Evolutionary conservation across 2,888 invertebrate genomes (phyloP).

Genomic region (Brachyopa scutellaris): DNA sequence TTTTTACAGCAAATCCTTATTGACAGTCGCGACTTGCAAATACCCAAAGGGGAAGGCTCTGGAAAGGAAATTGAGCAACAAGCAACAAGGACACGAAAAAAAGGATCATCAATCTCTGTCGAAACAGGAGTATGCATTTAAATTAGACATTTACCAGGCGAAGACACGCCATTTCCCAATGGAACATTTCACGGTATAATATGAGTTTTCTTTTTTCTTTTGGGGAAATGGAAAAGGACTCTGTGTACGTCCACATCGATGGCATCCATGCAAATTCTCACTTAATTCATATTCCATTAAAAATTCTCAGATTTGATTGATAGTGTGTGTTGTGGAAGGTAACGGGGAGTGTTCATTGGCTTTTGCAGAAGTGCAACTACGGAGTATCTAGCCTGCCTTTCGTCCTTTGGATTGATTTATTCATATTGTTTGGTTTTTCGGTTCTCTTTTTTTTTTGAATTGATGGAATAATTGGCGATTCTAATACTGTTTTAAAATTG

Average conservation of each 20-base stretch:
- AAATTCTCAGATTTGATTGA: constrained; percentile 66
- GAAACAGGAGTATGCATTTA: constrained; percentile 79
- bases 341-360: constrained; percentile 12
- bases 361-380: constrained; percentile 32
- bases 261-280: constrained; percentile 71
- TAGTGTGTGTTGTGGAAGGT: constrained; percentile 65
- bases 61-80: constrained; percentile 57
- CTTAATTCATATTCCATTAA: constrained; percentile 72
- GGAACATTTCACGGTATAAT: constrained; percentile 66
- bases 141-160: constrained; percentile 79
- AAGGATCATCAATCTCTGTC: constrained; percentile 79
- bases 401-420: constrained; percentile 58
- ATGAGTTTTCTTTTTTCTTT: constrained; percentile 24
- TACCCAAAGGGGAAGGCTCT: not conserved
- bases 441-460: constrained; percentile 74
- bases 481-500: constrained; percentile 75
- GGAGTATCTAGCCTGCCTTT: not conserved
- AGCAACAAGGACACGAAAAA: not conserved
- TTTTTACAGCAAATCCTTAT: constrained; percentile 26
- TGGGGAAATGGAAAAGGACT: constrained; percentile 31
- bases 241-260: constrained; percentile 6
- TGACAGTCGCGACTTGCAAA: constrained; percentile 34
- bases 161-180: constrained; percentile 66
- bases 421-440: constrained; percentile 54
- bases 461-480: constrained; percentile 80